A percentile compares a stretch with the other conserved stretches of the same genome.
Conservation (phyloP, 1,140 invertebrate genomes). For the Musca vetustissima region DNA sequence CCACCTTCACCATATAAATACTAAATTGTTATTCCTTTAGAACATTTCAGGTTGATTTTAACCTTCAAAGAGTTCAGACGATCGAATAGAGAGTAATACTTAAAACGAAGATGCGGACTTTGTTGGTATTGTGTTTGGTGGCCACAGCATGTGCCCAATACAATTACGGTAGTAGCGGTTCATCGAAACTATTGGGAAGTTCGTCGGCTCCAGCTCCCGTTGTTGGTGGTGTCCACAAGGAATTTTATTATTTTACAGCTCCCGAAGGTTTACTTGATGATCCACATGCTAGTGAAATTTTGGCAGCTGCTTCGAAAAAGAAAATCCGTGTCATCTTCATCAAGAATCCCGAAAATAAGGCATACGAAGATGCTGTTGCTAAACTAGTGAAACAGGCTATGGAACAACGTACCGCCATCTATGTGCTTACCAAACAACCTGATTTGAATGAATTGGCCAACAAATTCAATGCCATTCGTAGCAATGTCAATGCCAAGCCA, state of each 20-base stretch:
- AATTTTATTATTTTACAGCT: slow-evolving; percentile 47
- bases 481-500: slow-evolving; percentile 40
- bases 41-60: too few species aligned
- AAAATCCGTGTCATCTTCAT: slow-evolving; percentile 82
- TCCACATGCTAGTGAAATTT: slow-evolving; percentile 29
- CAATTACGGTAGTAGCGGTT: too few species aligned
- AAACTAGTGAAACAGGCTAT: slow-evolving; percentile 63
- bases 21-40: too few species aligned
- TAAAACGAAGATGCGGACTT: too few species aligned
- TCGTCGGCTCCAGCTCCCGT: too few species aligned
- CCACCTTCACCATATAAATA: too few species aligned
- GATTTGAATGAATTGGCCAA: slow-evolving; percentile 45
- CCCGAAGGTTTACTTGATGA: slow-evolving; percentile 48
- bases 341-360: slow-evolving; percentile 68
- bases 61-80: too few species aligned
- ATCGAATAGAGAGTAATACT: too few species aligned
- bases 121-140: too few species aligned
- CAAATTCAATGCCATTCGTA: slow-evolving; percentile 44
- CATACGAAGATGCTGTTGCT: slow-evolving; percentile 57
- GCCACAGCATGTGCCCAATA: too few species aligned
- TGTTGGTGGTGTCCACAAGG: slow-evolving; percentile 30
- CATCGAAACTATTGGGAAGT: too few species aligned
- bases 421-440: slow-evolving; percentile 74
- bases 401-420: slow-evolving; percentile 82
- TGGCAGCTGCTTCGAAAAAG: slow-evolving; percentile 64